Evolutionary conservation across 1,140 invertebrate genomes (phyloP), one percentile per base, ranked within the genome.

Genomic region (Drosophila persimilis): DNA sequence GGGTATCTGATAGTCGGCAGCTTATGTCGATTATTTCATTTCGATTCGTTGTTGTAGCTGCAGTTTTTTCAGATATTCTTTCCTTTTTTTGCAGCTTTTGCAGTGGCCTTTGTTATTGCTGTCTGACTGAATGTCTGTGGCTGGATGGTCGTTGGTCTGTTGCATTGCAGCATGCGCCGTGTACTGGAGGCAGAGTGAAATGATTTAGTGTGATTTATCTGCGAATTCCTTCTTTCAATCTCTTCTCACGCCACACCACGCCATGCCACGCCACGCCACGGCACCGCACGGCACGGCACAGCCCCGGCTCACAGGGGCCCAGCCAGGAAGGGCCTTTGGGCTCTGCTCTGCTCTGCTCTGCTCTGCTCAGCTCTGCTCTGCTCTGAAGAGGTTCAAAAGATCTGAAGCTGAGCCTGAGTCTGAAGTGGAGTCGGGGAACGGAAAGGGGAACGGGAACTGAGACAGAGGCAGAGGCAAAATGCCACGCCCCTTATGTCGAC

Each of bases 181-280:
- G 54, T 55, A 70, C 75, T 73, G 65, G 60, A 47, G 51, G 59
- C 31, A 58, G 74, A 86, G 80, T 88, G 83, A 88, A 88, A 88
- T 88, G 83, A 88, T 88, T 88, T 88, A 88, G 83, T 88, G 83
- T 88, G 83, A 88, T 88, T 88, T 88, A 88, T 88, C 83, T 88
- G 78, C 77, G 74, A 88, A 88, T 88, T 88, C 83, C 83, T 83
- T 69, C 66, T 78, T 88, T 88, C 75, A 88, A 88, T 88, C 83
- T 88, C 83, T 88, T 88, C 83, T 88, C 83, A 88, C 83, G 83
- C 83, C 77, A 69, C 81, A 66, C 35, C 35, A 13, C 29, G 8
- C 29, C 35, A 13, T 6, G 8, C 29, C 29, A 31, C 29, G 7
- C 29, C 29, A 31, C 4, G 11, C 4, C 11, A 13, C 35, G 35